Conservation (phyloP, 2,797 vertebrate species). For the Kryptolebias ocellatus region DNA sequence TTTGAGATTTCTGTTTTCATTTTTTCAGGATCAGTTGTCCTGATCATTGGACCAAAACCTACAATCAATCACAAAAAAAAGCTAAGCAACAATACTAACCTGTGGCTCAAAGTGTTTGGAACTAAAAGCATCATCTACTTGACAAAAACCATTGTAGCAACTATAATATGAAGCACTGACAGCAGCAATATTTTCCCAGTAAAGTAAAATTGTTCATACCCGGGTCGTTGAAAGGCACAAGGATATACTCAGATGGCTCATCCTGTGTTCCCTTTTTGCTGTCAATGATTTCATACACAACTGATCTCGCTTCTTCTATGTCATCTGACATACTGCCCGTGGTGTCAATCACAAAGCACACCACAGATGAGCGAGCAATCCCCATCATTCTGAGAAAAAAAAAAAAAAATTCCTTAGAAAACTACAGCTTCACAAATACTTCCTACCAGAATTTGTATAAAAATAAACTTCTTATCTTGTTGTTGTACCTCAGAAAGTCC, state of each 20-base stretch:
- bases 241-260: slow-evolving; percentile 81
- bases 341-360: slow-evolving; percentile 83
- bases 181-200: neutral
- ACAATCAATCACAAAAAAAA: slow-evolving; percentile 3
- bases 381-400: slow-evolving; percentile 76
- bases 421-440: neutral
- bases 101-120: neutral
- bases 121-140: neutral
- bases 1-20: slow-evolving; percentile 77
- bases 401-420: neutral
- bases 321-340: slow-evolving; percentile 80
- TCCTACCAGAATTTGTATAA: neutral
- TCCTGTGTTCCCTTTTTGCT: slow-evolving; percentile 78
- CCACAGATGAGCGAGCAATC: slow-evolving; percentile 73
- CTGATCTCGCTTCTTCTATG: slow-evolving; percentile 60
- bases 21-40: slow-evolving; percentile 65
- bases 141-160: neutral
- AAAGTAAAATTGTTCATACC: slow-evolving; percentile 46
- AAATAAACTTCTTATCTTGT: neutral
- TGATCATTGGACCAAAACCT: slow-evolving; percentile 78
- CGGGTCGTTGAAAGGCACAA: slow-evolving; percentile 84
- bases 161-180: neutral
- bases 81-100: neutral
- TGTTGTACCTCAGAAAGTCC: slow-evolving; percentile 69
- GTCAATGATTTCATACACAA: slow-evolving; percentile 73